Percentiles rank a stretch among this genome's conserved stretches.
Conservation (phyloP, 2,888 invertebrate species). For the Rhingia campestris region DNA sequence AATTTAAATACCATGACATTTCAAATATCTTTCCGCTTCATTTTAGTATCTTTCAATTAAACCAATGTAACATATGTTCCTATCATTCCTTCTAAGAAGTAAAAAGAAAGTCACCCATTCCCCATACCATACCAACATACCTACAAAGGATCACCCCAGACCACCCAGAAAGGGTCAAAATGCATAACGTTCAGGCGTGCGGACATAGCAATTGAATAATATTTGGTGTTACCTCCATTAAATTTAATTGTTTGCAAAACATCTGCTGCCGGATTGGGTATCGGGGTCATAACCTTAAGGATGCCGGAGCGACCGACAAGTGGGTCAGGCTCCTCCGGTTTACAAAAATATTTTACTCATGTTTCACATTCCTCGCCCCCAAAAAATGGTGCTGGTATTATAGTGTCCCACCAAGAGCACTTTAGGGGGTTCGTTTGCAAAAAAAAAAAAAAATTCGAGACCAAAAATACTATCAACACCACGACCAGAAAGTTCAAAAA, state of each 20-base stretch:
- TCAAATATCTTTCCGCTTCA: constrained; percentile 17
- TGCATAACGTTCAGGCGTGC: constrained; percentile 69
- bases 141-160: not conserved
- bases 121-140: not conserved
- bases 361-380: constrained; percentile 27
- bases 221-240: constrained; percentile 74
- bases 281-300: constrained; percentile 62
- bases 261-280: constrained; percentile 67
- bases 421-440: too few relatives aligned
- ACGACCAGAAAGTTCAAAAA: constrained; percentile 50
- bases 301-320: constrained; percentile 38
- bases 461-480: constrained; percentile 52
- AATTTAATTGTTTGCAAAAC: constrained; percentile 73
- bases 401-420: not conserved
- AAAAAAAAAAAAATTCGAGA: too few relatives aligned
- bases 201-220: constrained; percentile 73
- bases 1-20: not conserved
- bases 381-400: constrained; percentile 38
- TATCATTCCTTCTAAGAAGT: constrained; percentile 31
- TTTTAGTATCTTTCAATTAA: constrained; percentile 49
- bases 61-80: constrained; percentile 34
- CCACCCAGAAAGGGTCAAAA: constrained; percentile 46
- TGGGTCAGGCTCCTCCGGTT: constrained; percentile 38
- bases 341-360: constrained; percentile 54
- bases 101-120: not conserved